These are phyloP conservation scores for Hypotaenidia okinawae DNA, from an alignment of 2,797 vertebrate species.

Conservation along the genomic window DNA sequence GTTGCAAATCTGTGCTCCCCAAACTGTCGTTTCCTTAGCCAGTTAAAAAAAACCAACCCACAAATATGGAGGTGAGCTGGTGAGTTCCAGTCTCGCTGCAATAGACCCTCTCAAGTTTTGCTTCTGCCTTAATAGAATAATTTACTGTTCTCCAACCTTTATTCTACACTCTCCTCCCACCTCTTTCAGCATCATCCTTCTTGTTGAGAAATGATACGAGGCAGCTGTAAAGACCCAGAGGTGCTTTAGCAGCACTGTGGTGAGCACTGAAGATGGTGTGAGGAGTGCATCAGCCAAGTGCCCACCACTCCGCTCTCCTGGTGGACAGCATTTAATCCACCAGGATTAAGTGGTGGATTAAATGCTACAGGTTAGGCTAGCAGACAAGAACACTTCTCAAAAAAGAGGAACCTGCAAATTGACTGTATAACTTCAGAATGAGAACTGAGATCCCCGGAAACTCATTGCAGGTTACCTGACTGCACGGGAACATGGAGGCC, in stretches of 20 bases:
- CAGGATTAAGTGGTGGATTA: neutral
- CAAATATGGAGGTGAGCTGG: neutral
- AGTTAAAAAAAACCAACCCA: neutral
- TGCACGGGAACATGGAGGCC: neutral
- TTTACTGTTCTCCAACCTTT: neutral
- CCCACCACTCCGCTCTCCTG: neutral
- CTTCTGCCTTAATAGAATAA: neutral
- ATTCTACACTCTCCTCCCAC: neutral
- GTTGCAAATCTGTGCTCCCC: constrained; percentile 46
- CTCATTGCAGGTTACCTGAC: neutral
- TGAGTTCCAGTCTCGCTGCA: neutral
- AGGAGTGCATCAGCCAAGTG: neutral
- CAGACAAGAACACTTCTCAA: neutral
- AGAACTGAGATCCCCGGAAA: neutral
- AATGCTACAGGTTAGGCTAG: neutral
- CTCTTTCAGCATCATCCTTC: neutral
- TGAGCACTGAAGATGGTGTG: neutral
- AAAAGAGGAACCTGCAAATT: neutral
- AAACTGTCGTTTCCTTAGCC: neutral
- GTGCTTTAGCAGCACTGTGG: neutral
- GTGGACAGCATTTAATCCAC: too few relatives aligned
- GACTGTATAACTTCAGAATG: neutral
- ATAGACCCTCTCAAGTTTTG: neutral
- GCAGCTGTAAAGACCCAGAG: neutral
- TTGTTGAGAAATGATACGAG: rapidly evolving